phyloP scores from a whole-genome alignment of 2,113 vertebrate genomes.

The Pionites leucogaster region DNA sequence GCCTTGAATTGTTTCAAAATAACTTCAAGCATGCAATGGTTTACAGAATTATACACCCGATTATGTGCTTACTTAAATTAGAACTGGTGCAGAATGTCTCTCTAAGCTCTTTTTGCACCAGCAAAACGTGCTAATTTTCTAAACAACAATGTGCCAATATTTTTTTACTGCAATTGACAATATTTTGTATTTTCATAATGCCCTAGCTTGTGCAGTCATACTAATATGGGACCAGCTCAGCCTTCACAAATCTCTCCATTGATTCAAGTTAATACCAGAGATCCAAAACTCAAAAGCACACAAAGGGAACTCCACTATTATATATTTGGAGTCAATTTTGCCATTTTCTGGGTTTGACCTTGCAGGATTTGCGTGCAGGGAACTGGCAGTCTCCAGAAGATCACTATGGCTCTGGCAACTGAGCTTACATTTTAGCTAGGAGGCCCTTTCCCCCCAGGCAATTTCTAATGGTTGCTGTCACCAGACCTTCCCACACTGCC shows the following conservation, averaged over 20 bases:
- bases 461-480: background rate
- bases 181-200: slow-evolving; percentile 9
- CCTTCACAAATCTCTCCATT: background rate
- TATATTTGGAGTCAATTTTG: background rate
- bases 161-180: background rate
- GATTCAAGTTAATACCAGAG: background rate
- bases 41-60: slow-evolving; percentile 47
- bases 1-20: slow-evolving; percentile 39
- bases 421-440: background rate
- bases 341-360: background rate
- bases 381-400: background rate
- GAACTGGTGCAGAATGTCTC: slow-evolving; percentile 28
- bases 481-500: background rate
- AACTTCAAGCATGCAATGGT: slow-evolving; percentile 46
- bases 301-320: background rate
- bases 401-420: background rate
- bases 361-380: background rate
- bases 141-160: background rate
- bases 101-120: slow-evolving; percentile 25
- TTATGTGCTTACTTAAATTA: slow-evolving; percentile 58
- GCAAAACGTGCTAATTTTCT: slow-evolving; percentile 11
- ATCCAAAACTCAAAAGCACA: background rate
- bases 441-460: background rate
- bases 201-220: background rate
- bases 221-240: background rate